phyloP scores from a whole-genome alignment of 2,113 vertebrate species.

The Equus przewalskii region DNA sequence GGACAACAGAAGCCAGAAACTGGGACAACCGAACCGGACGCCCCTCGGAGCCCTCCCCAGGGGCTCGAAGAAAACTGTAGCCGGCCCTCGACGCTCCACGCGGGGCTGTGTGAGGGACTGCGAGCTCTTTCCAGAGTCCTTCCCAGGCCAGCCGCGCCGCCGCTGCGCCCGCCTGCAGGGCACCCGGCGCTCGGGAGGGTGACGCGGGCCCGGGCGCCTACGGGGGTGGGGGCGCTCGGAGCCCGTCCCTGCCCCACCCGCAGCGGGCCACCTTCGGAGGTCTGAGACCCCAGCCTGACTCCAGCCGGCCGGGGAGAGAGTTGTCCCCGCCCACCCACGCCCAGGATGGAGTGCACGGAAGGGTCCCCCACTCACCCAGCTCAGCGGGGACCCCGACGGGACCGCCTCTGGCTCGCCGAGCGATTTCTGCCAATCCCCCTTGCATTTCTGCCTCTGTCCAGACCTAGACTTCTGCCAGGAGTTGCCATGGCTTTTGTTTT shows the following conservation, averaged over 20 bases:
- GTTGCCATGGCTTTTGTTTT: neutral
- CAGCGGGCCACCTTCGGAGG: neutral
- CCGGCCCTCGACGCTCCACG: neutral
- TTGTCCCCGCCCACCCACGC: neutral
- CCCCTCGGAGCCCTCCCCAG: neutral
- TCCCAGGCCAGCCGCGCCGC: neutral
- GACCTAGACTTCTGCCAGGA: slow-evolving; percentile 14
- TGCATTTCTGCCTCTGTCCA: neutral
- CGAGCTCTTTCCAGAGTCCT: neutral
- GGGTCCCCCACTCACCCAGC: neutral
- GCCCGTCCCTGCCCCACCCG: neutral
- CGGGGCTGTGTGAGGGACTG: neutral
- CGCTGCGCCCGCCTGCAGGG: neutral
- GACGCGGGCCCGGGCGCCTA: neutral
- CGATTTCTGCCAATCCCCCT: neutral
- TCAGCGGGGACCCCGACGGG: neutral
- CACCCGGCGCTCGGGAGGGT: neutral
- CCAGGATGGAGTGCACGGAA: neutral
- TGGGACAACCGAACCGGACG: neutral
- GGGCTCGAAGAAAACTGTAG: neutral
- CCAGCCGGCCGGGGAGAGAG: neutral
- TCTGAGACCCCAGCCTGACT: neutral
- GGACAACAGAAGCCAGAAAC: neutral
- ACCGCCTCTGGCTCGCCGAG: neutral
- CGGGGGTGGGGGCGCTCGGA: accelerated